A percentile compares a stretch with the other conserved stretches of the same genome.
Evolutionary conservation across 2,888 invertebrate species (phyloP).

Genomic region (Ceraclea dissimilis): DNA sequence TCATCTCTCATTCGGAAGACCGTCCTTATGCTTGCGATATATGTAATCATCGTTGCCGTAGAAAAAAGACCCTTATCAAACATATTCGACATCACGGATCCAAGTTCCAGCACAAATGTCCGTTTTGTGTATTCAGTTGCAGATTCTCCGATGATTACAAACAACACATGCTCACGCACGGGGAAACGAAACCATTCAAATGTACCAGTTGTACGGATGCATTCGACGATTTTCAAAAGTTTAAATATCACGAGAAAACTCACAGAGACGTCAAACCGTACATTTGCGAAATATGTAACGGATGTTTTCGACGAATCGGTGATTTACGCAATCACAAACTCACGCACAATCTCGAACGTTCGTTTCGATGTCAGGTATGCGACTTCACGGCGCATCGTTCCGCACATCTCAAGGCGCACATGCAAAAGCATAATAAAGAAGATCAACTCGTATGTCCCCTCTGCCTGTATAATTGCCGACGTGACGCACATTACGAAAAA

Average conservation of each 20-base stretch:
- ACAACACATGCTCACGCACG: constrained; percentile 5
- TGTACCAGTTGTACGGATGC: constrained; percentile 5
- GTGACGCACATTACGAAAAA: neutral
- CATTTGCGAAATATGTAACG: constrained; percentile 4
- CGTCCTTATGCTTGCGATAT: constrained; percentile 7
- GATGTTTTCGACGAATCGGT: neutral
- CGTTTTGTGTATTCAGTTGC: constrained; percentile 4
- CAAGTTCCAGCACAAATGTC: neutral
- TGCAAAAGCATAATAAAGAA: neutral
- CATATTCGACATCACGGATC: constrained; percentile 4
- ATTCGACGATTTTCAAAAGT: neutral
- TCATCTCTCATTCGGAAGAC: constrained; percentile 7
- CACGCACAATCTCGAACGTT: constrained; percentile 1
- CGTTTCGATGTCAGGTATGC: constrained; percentile 1
- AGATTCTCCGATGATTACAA: constrained; percentile 4
- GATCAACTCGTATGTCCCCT: neutral
- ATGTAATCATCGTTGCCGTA: constrained; percentile 8
- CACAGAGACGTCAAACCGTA: constrained; percentile 8
- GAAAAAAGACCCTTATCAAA: constrained; percentile 7
- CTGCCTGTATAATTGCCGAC: neutral
- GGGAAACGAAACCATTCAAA: neutral
- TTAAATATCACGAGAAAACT: constrained; percentile 3
- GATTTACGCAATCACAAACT: constrained; percentile 3
- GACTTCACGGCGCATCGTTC: neutral
- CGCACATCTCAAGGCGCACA: neutral